A percentile compares a stretch with the other conserved stretches of the same genome.
Conservation (phyloP, 2,888 invertebrate species). For the Bhutanitis thaidina region DNA sequence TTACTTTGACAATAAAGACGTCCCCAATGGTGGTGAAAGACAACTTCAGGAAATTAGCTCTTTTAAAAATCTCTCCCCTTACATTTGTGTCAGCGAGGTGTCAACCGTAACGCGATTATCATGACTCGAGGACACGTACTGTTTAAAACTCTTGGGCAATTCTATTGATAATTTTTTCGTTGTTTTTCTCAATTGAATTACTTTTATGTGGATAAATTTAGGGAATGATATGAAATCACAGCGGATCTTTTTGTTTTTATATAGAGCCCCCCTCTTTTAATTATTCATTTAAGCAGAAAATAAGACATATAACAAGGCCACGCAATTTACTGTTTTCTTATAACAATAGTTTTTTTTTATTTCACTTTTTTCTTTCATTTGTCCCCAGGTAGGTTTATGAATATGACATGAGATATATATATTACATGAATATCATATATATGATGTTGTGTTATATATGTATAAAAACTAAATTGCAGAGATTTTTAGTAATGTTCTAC, state of each 20-base stretch:
- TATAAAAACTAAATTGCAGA: no score
- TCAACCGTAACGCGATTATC: constrained; percentile 41
- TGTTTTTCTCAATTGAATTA: constrained; percentile 31
- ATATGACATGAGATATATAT: no score
- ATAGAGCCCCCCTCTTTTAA: not conserved
- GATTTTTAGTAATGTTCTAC: no score
- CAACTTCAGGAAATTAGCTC: constrained; percentile 53
- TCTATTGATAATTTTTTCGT: constrained; percentile 40
- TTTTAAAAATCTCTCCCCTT: constrained; percentile 42
- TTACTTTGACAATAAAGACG: constrained; percentile 46
- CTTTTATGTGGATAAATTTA: not conserved
- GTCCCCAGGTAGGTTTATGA: no score
- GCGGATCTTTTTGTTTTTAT: constrained; percentile 18
- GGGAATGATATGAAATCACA: not conserved
- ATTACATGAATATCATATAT: no score
- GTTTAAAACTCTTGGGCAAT: constrained; percentile 37
- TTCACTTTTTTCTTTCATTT: no score
- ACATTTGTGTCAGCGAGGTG: constrained; percentile 32
- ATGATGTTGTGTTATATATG: no score
- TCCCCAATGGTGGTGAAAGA: constrained; percentile 31
- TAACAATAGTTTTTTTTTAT: no score
- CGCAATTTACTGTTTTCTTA: no score
- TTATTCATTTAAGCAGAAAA: not conserved
- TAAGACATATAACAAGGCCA: no score
- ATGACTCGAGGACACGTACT: constrained; percentile 31